Conservation (phyloP, 2,113 vertebrate species). For the Peromyscus polionotus region DNA sequence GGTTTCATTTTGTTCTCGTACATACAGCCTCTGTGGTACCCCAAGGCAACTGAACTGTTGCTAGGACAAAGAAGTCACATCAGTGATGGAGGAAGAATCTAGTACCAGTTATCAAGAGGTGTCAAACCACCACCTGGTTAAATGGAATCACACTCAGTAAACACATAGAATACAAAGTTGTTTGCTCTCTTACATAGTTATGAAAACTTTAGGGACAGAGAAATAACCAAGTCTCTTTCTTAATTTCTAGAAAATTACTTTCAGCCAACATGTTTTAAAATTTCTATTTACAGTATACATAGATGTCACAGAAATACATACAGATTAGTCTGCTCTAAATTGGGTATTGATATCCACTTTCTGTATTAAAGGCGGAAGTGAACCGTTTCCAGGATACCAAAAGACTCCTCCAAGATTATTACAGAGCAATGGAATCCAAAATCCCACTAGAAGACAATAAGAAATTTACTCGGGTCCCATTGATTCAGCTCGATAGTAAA, state of each 20-base stretch:
- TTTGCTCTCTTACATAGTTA: slow-evolving; percentile 31
- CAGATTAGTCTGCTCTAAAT: background rate
- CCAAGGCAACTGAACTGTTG: background rate
- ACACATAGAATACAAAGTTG: background rate
- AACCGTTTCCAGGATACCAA: slow-evolving; percentile 93
- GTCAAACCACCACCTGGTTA: background rate
- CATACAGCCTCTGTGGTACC: background rate
- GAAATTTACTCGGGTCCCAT: slow-evolving; percentile 86
- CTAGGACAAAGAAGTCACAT: background rate
- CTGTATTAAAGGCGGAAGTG: slow-evolving; percentile 90
- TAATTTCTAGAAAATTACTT: slow-evolving; percentile 58
- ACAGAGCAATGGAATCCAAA: slow-evolving; percentile 89
- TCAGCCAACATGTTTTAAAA: slow-evolving; percentile 38
- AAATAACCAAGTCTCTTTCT: background rate
- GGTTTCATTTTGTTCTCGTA: slow-evolving; percentile 17
- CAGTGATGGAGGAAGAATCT: slow-evolving; percentile 2
- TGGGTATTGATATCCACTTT: slow-evolving; percentile 44
- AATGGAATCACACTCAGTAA: background rate
- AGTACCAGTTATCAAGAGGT: slow-evolving; percentile 2
- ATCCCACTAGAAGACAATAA: slow-evolving; percentile 79
- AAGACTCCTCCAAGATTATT: slow-evolving; percentile 92
- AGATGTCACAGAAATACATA: background rate
- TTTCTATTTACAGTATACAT: background rate
- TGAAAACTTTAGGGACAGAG: background rate
- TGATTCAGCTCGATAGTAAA: slow-evolving; percentile 84